Percentiles rank a stretch among this genome's conserved stretches.
Conservation (phyloP, 2,797 vertebrate genomes). For the Artibeus lituratus region DNA sequence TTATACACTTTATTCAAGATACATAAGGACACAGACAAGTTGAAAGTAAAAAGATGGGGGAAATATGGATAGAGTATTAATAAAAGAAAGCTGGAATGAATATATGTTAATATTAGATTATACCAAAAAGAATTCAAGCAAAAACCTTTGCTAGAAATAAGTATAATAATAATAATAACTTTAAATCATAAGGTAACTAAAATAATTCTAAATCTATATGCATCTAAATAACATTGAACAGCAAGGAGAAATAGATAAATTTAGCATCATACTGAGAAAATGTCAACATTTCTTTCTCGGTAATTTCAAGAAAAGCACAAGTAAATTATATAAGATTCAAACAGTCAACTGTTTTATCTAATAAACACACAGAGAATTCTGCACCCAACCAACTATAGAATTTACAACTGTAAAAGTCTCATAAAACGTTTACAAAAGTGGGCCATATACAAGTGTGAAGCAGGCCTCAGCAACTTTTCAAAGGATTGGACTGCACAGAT, state of each 20-base stretch:
- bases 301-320: background rate
- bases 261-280: background rate
- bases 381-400: background rate
- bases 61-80: background rate
- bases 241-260: background rate
- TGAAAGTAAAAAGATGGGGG: background rate
- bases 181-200: background rate
- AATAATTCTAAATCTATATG: background rate
- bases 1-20: background rate
- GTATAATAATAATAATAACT: background rate
- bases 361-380: background rate
- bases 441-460: background rate
- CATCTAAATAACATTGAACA: background rate
- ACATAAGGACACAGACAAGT: background rate
- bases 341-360: background rate
- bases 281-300: background rate
- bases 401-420: background rate
- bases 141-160: background rate
- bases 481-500: background rate
- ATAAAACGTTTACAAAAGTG: background rate
- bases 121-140: background rate
- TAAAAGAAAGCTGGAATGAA: background rate
- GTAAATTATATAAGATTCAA: background rate
- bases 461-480: background rate
- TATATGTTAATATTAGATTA: background rate